These are phyloP conservation scores for Formica exsecta DNA, from an alignment of 1,140 invertebrate genomes.

Conservation along the genomic window DNA sequence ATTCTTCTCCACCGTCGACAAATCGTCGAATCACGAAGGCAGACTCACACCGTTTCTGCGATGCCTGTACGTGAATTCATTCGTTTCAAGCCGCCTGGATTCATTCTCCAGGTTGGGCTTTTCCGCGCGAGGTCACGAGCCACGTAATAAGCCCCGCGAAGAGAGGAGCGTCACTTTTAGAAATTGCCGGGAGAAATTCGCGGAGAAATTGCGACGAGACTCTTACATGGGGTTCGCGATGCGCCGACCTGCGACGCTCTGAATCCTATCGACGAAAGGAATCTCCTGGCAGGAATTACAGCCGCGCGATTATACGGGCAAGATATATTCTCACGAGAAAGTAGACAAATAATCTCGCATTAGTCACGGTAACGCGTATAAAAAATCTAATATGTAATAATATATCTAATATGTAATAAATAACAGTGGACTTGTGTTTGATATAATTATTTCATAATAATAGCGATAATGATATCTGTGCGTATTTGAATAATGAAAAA, in stretches of 20 bases:
- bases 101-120: constrained; percentile 16
- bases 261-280: constrained; percentile 46
- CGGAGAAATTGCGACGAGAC: constrained; percentile 38
- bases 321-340: constrained; percentile 25
- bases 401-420: background rate
- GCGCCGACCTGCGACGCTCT: constrained; percentile 12
- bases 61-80: constrained; percentile 17
- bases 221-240: background rate
- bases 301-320: background rate
- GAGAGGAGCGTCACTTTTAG: constrained; percentile 36
- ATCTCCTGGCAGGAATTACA: constrained; percentile 42
- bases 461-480: background rate
- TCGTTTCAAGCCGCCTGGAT: background rate
- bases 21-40: background rate
- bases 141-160: constrained; percentile 39
- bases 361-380: background rate
- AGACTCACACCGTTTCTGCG: background rate
- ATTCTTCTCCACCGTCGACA: constrained; percentile 1
- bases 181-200: constrained; percentile 60
- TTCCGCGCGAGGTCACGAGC: constrained; percentile 52
- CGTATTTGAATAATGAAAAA: background rate
- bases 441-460: constrained; percentile 1
- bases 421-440: background rate
- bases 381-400: background rate
- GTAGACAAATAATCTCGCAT: constrained; percentile 19